Base-by-base conservation (phyloP, 2,888 invertebrate genomes). In the Scaptomyza parva region DNA sequence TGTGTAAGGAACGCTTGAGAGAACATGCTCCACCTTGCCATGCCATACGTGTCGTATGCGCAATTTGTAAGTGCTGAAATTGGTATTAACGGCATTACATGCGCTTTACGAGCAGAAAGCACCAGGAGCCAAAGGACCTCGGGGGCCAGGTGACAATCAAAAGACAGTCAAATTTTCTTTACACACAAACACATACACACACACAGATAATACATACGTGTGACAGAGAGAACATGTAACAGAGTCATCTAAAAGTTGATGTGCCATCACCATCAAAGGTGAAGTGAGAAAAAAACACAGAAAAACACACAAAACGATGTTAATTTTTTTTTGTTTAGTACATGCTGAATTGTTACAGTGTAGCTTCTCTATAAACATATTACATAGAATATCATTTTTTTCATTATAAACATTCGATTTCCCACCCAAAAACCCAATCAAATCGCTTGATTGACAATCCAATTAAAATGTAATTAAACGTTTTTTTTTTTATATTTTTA, bases 61-160 rank as follows among this genome's bases (percentile, higher is more conserved):
- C 82, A 87, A 83, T 84, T 83, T 84, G 84, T 73, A 73, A 84
- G 72, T 70, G 68, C 69, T 78, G 81, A 86, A 86, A 86, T 77
- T 83, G 75, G 75, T 76, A 86, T 86, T 86, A 86, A 83, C 82
- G 75, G 86, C 58, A 83, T 83, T 80, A 83, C 84, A 83, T 60
- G 66, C 85, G 68, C 76, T 75, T 86, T 80, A 84, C 72, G 72
- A 75, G 78, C 72, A 86, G 80, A 52, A 59, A 63, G 41, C 11
- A 55, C 47, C 65, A 20, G 11, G 6, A 20, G 47, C 58, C 40
- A 59, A 51, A 50, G 59, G 18, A 37, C 44, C 52, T 64, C n/a
- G 57, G 35, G n/a, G 7, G 39, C 74, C 61, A 78, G 76, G 76
- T 82, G 72, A 72, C 67, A 67, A 62, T 65, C 65, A 63, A 59